phyloP scores from a whole-genome alignment of 2,888 invertebrate species.

The Drosophila tripunctata region DNA sequence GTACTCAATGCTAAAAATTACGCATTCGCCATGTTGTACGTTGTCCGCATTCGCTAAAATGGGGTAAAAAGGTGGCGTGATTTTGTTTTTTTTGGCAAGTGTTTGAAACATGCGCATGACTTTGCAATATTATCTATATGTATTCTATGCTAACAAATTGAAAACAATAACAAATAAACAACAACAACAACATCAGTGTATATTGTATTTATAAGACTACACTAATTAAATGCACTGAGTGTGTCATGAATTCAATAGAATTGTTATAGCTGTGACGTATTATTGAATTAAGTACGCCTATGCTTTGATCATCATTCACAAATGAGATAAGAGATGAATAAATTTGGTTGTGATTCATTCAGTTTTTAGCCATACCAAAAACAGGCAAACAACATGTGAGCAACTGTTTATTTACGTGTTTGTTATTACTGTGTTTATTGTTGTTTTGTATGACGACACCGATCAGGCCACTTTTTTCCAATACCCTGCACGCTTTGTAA shows the following conservation, averaged over 20 bases:
- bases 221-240: slow-evolving; percentile 11
- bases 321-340: slow-evolving; percentile 6
- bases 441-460: slow-evolving; percentile 60
- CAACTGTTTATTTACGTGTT: slow-evolving; percentile 35
- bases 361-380: neutral
- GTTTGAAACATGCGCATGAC: slow-evolving; percentile 39
- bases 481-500: slow-evolving; percentile 1
- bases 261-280: slow-evolving; percentile 17
- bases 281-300: neutral
- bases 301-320: slow-evolving; percentile 18
- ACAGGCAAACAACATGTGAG: slow-evolving; percentile 23
- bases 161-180: neutral
- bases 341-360: slow-evolving; percentile 32
- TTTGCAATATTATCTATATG: slow-evolving; percentile 23
- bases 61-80: slow-evolving; percentile 63
- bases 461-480: slow-evolving; percentile 75
- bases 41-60: slow-evolving; percentile 17
- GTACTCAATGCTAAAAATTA: slow-evolving; percentile 25
- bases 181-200: neutral
- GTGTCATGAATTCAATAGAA: slow-evolving; percentile 15
- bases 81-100: slow-evolving; percentile 57
- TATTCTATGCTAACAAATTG: neutral
- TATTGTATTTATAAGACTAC: neutral
- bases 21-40: slow-evolving; percentile 49
- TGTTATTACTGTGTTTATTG: slow-evolving; percentile 17